Base-by-base conservation (phyloP, 53 echinoderm and acorn worm species). In the Paelopatides confundens region DNA sequence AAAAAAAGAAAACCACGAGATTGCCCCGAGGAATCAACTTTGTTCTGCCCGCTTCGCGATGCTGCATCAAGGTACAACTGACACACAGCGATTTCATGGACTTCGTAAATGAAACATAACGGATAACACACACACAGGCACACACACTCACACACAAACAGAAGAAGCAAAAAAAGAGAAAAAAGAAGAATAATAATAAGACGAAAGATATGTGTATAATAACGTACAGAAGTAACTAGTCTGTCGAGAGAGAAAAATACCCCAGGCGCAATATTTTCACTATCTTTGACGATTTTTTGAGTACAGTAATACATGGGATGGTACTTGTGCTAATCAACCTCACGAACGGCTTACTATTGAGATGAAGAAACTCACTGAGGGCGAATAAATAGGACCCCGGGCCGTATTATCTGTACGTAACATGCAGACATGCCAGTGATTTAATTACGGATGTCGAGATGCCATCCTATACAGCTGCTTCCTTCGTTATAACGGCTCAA, bases 371-470 rank as follows among this genome's bases (percentile, higher is more conserved):
- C 79, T 46, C 79, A 33, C 18, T 31, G 29, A 51, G 43, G 54
- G 52, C 54, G 79, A 53, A 53, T 34, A 33, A 79, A 53, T 79
- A 48, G 26, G 79, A 28, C 79, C 79, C 54, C 33, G 52, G 79
- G 79, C 79, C 51, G 79, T 52, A 79, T 79, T 79, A 32, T 50
- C 32, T 79, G 79, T 48, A 79, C 52, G 79, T 79, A 31, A 79
- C 79, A 79, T 53, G 52, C 51, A 52, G 15, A 79, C 79, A 79
- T 53, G 52, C 51, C 18, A 32, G 54, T 79, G 79, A 79, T 79
- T 79, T 79, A 79, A 79, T 79, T 79, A 79, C 52, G 51, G 54
- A 79, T 79, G 79, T 79, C 28, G 79, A 27, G 79, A 79, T 29
- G 26, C 54, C 31, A 79, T n/a, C n/a, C 53, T 1, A 21, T 51